A percentile compares a stretch with the other conserved stretches of the same genome.
phyloP scores from a whole-genome alignment of 2,888 invertebrate genomes.

The Fragum sueziense region DNA sequence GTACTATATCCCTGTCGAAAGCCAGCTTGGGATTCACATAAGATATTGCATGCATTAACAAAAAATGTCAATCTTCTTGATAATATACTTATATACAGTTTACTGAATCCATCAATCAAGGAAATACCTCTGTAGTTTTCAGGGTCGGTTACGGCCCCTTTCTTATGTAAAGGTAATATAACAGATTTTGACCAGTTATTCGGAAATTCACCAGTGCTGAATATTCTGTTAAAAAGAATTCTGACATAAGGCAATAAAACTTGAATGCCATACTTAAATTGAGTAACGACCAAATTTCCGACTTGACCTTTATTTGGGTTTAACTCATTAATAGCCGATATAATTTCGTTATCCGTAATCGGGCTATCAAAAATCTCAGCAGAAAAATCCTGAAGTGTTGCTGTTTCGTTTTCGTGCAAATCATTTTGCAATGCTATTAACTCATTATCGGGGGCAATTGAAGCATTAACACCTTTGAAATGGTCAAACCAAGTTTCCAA shows the following conservation, averaged over 20 bases:
- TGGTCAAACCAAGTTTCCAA: conserved; percentile 5
- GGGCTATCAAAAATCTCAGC: not conserved
- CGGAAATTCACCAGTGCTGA: conserved; percentile 8
- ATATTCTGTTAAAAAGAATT: conserved; percentile 8
- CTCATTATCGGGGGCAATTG: no score
- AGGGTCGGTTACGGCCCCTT: not conserved
- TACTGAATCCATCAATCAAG: conserved; percentile 8
- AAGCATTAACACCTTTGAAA: not conserved
- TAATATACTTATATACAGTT: conserved; percentile 27
- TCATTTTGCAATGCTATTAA: not conserved
- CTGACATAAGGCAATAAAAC: conserved; percentile 4
- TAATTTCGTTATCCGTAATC: conserved; percentile 1
- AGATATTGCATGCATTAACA: conserved; percentile 17
- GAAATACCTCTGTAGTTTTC: conserved; percentile 28
- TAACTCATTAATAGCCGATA: not conserved
- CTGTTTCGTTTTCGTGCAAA: not conserved
- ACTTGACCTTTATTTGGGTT: not conserved
- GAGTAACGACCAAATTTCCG: not conserved
- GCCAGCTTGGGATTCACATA: conserved; percentile 1
- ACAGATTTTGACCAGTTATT: not conserved
- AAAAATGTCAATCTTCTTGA: conserved; percentile 27
- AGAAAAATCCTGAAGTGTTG: not conserved
- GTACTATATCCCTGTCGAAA: conserved; percentile 24
- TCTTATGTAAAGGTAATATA: conserved; percentile 22
- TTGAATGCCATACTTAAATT: not conserved